Evolutionary conservation across 2,113 vertebrate species (phyloP).

Genomic region (Seriola dumerili): DNA sequence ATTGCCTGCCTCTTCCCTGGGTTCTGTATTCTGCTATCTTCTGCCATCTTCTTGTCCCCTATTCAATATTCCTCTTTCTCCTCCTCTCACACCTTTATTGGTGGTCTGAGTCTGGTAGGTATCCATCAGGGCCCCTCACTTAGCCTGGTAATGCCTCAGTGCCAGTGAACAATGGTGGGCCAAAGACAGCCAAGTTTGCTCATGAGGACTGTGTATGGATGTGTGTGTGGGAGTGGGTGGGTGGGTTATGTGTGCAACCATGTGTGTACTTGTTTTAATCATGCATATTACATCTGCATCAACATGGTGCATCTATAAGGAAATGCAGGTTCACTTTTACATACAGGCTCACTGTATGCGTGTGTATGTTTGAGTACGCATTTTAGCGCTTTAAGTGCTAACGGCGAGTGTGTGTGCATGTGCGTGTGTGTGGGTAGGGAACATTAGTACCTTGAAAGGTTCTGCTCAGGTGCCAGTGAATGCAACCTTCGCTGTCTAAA

Average conservation of each 20-base stretch:
- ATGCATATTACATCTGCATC: constrained; percentile 78
- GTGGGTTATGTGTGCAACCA: constrained; percentile 46
- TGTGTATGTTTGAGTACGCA: constrained; percentile 16
- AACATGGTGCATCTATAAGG: constrained; percentile 55
- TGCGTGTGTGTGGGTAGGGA: constrained; percentile 26
- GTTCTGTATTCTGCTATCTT: constrained; percentile 59
- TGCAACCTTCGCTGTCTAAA: constrained; percentile 67
- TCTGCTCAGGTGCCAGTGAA: constrained; percentile 74
- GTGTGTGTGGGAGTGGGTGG: constrained; percentile 46
- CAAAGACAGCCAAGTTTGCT: constrained; percentile 72
- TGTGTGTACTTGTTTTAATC: constrained; percentile 65
- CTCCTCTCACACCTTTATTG: constrained; percentile 73
- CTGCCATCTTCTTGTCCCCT: constrained; percentile 70
- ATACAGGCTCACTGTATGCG: constrained; percentile 37
- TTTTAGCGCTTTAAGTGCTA: constrained; percentile 41
- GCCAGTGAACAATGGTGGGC: constrained; percentile 73
- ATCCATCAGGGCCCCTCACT: constrained; percentile 84
- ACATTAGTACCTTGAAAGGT: constrained; percentile 66
- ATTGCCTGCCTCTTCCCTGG: constrained; percentile 28
- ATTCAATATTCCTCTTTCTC: constrained; percentile 59
- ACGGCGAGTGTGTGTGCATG: constrained; percentile 28
- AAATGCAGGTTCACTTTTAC: constrained; percentile 66
- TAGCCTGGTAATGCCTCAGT: constrained; percentile 77
- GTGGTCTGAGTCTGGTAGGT: constrained; percentile 76
- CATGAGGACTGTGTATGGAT: constrained; percentile 39